Conservation (phyloP, 2,888 invertebrate species). For the Cryptocheilus praepositus region DNA sequence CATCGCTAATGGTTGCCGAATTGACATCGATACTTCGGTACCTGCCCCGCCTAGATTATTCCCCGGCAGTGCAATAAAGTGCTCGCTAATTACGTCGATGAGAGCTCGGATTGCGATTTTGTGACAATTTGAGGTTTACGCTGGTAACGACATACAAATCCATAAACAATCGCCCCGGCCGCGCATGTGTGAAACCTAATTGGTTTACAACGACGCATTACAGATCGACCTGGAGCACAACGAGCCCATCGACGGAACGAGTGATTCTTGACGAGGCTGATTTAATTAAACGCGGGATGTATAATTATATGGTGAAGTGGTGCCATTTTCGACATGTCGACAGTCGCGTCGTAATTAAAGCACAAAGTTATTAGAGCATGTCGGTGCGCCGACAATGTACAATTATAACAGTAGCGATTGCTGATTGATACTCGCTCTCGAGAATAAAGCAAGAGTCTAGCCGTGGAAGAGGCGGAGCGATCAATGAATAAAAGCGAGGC, state of each 20-base stretch:
- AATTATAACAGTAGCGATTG: too few species aligned
- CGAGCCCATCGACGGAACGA: neutral
- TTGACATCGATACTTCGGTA: too few species aligned
- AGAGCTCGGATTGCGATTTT: constrained; percentile 2
- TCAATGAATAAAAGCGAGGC: too few species aligned
- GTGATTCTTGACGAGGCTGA: constrained; percentile 35
- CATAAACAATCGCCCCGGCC: neutral
- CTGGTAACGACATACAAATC: neutral
- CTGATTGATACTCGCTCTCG: too few species aligned
- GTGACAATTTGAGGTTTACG: neutral
- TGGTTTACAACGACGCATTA: neutral
- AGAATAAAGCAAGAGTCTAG: too few species aligned
- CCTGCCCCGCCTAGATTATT: too few species aligned
- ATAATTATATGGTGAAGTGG: constrained; percentile 5
- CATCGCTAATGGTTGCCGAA: too few species aligned
- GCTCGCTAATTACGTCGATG: neutral
- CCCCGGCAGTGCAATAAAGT: neutral
- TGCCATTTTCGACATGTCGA: neutral
- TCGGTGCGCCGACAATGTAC: too few species aligned
- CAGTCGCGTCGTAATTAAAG: constrained; percentile 2
- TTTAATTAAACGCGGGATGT: constrained; percentile 41
- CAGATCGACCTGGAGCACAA: neutral
- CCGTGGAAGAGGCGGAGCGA: too few species aligned
- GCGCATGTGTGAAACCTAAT: neutral
- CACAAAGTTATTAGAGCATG: neutral